Percentiles rank a stretch among this genome's conserved stretches.
phyloP scores from a whole-genome alignment of 2,113 vertebrate genomes.

The Scartelaos histophorus region DNA sequence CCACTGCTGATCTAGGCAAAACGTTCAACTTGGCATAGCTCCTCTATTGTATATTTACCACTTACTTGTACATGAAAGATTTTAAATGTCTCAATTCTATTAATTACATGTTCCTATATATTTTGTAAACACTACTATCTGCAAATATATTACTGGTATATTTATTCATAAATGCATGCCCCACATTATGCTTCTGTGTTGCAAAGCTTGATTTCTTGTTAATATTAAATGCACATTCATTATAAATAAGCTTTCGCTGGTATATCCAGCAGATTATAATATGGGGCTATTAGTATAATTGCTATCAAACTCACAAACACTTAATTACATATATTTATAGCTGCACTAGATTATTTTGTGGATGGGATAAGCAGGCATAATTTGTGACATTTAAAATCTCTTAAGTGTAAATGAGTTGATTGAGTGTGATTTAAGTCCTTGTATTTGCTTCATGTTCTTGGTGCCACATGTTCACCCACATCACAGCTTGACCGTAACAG shows the following conservation, averaged over 20 bases:
- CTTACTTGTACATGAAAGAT: too few relatives aligned
- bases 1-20: too few relatives aligned
- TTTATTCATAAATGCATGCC: neutral
- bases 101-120: too few relatives aligned
- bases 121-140: too few relatives aligned
- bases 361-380: conserved; percentile 9
- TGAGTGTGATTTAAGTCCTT: conserved; percentile 45
- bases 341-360: conserved; percentile 17
- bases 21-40: neutral
- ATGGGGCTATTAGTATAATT: conserved; percentile 13
- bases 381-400: conserved; percentile 36
- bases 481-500: neutral
- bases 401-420: conserved; percentile 36
- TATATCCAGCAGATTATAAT: conserved; percentile 6
- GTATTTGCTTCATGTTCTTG: conserved; percentile 30
- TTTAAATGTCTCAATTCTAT: too few relatives aligned
- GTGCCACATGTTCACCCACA: conserved; percentile 22
- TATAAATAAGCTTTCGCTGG: neutral
- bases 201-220: neutral
- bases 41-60: too few relatives aligned
- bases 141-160: neutral
- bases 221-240: conserved; percentile 1
- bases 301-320: conserved; percentile 17
- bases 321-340: conserved; percentile 26
- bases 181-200: neutral